Conservation (phyloP, 1,140 invertebrate species). For the Trachelipus rathkii region DNA sequence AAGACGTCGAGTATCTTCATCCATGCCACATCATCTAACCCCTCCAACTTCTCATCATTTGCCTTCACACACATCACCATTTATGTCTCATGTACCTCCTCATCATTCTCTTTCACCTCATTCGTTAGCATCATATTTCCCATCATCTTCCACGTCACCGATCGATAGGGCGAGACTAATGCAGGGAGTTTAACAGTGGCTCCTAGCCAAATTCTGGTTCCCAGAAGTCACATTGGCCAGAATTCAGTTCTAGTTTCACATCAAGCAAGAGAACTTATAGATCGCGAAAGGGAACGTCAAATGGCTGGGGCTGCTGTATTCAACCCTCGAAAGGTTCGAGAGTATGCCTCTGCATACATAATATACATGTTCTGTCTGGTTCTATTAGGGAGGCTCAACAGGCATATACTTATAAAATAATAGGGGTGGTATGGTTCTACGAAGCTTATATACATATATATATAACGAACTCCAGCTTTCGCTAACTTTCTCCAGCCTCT, state of each 20-base stretch:
- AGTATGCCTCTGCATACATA: no score
- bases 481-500: no score
- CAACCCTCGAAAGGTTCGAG: no score
- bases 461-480: no score
- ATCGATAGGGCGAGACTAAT: conserved; percentile 25
- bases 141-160: conserved; percentile 14
- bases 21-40: neutral
- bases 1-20: neutral
- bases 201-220: neutral
- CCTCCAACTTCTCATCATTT: neutral
- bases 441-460: no score
- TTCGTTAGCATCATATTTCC: conserved; percentile 9
- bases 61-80: neutral
- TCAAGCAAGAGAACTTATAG: conserved; percentile 24
- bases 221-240: no score
- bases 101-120: conserved; percentile 16
- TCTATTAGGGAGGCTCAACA: no score
- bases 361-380: no score
- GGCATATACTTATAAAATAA: no score
- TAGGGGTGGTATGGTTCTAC: no score
- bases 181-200: conserved; percentile 19
- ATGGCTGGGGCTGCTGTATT: conserved; percentile 22
- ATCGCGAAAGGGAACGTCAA: conserved; percentile 29
- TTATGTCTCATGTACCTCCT: neutral
- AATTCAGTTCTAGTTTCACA: conserved; percentile 22